Percentiles rank a stretch among this genome's conserved stretches.
Evolutionary conservation across 2,113 vertebrate genomes (phyloP).

Genomic region (Neodontobutis hainanensis): DNA sequence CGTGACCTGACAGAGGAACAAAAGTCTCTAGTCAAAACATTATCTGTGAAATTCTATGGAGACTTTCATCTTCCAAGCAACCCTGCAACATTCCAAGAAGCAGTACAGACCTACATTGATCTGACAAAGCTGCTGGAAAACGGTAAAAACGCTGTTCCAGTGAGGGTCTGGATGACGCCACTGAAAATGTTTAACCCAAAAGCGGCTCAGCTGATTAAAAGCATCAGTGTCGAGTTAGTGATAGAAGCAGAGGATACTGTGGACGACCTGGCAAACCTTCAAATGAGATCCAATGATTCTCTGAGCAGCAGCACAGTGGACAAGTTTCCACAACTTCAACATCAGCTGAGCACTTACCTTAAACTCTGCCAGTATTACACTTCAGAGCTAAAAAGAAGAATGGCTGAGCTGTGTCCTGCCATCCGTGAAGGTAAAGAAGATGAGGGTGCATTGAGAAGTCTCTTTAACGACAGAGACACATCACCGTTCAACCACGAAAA

Average conservation of each 20-base stretch:
- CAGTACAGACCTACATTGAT: background rate
- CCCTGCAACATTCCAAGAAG: background rate
- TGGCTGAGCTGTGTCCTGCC: too few species aligned
- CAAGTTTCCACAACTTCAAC: constrained; percentile 36
- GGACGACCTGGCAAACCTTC: background rate
- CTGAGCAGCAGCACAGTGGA: background rate
- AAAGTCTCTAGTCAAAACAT: background rate
- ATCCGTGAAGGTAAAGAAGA: constrained; percentile 10
- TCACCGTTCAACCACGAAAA: constrained; percentile 6
- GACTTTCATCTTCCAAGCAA: background rate
- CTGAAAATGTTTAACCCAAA: background rate
- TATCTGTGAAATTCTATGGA: constrained; percentile 22
- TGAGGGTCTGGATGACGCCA: background rate
- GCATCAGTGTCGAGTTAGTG: background rate
- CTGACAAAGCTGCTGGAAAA: background rate
- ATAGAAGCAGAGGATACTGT: background rate
- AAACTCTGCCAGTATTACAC: background rate
- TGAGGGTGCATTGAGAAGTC: constrained; percentile 12
- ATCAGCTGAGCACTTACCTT: constrained; percentile 20
- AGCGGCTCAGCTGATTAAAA: background rate
- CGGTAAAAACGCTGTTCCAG: background rate
- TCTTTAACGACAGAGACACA: background rate
- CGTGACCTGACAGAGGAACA: constrained; percentile 15
- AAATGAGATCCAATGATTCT: constrained; percentile 34
- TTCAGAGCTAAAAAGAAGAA: too few species aligned